Evolutionary conservation across 2,797 vertebrate genomes (phyloP), one percentile per base, ranked within the genome.

Genomic region (Parauchenoglanis punctatus): DNA sequence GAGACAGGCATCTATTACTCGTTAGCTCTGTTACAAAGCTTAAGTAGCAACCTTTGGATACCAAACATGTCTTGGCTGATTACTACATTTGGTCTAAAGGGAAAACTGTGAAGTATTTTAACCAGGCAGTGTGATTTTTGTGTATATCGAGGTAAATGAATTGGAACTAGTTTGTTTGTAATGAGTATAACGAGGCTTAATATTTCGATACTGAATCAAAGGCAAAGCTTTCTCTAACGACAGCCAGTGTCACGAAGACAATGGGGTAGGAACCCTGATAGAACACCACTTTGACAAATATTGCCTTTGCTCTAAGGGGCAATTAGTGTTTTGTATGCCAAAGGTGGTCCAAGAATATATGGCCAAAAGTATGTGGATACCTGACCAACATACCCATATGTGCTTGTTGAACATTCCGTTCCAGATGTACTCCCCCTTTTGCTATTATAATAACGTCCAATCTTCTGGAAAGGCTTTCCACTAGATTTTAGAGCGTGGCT

Each of bases 401-500:
- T 25, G 31, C 59, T 81, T 59, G 10, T 59, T 40, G 54, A 80
- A 13, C 18, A 59, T 40, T 4, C 7, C 28, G 23, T 20, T 59
- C 28, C 56, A 61, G 11, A 25, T 23, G 10, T 40, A 61, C 1
- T 59, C 20, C 11, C 11, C 18, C 6, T 11, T 44, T 61, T 61
- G 35, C 58, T 81, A 20, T n/a, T n/a, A 58, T 40, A 44, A 81
- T 44, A 44, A 61, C 20, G 12, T 59, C 31, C 56, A 23, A 13
- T 80, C 77, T 80, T 61, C 58, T 40, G 1, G 31, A 35, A 61
- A 81, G 20, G 56, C 78, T 44, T 61, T 81, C 75, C 40, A 61
- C 23, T 78, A 59, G 28, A n/a, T 81, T 44, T 61, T 25, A 23
- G 35, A 81, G 54, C 5, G 18, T 40, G 56, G 10, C 31, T 59